Conservation (phyloP, 1,140 invertebrate species). For the Brachionus sp. region DNA sequence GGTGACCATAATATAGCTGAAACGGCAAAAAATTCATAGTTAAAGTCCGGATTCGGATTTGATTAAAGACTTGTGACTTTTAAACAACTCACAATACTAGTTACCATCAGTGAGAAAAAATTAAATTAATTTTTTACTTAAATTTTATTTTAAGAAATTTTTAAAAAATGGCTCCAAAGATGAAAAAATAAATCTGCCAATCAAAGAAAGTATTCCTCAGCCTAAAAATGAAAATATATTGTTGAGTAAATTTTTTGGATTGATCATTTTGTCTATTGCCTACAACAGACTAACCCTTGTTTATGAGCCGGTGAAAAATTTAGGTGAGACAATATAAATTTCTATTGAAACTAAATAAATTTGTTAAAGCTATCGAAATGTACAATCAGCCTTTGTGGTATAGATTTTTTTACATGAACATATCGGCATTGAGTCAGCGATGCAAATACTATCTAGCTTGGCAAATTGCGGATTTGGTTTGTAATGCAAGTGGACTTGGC, state of each 20-base stretch:
- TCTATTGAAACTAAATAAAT: background rate
- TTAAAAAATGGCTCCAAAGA: too few species aligned
- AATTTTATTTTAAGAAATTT: too few species aligned
- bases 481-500: constrained; percentile 86
- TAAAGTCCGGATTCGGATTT: too few species aligned
- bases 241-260: background rate
- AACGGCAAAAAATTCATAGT: too few species aligned
- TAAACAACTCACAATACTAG: too few species aligned
- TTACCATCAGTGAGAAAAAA: background rate
- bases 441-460: constrained; percentile 95
- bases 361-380: background rate
- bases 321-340: background rate
- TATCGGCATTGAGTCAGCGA: constrained; percentile 57
- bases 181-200: background rate
- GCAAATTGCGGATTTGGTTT: constrained; percentile 79
- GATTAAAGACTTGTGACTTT: too few species aligned
- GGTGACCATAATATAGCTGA: too few species aligned
- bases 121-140: too few species aligned
- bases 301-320: background rate
- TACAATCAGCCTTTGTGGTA: background rate
- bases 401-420: background rate
- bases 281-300: background rate
- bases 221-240: background rate
- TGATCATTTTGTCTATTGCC: background rate
- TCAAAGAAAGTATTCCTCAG: background rate